A percentile compares a stretch with the other conserved stretches of the same genome.
Conservation (phyloP, 2,113 vertebrate genomes). For the Hippocampus abdominalis region DNA sequence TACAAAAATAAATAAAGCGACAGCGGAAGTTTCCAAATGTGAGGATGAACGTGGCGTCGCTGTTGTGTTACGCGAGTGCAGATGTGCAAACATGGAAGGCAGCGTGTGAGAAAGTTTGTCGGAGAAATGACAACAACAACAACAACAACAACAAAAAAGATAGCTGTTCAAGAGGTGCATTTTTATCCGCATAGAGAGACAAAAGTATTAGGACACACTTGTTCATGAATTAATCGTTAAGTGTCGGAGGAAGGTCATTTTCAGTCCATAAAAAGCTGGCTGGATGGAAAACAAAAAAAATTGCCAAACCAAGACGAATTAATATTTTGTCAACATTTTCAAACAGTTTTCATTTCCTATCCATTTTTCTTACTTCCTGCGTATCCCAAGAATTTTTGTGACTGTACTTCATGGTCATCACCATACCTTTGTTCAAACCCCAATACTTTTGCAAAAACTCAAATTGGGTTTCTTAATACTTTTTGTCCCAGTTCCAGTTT, state of each 20-base stretch:
- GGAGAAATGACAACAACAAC: neutral
- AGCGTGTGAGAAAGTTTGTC: neutral
- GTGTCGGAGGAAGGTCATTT: neutral
- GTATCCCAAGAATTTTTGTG: neutral
- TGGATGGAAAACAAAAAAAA: neutral
- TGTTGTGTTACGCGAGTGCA: neutral
- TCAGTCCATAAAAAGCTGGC: neutral
- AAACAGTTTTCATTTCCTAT: neutral
- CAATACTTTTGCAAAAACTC: too few relatives aligned
- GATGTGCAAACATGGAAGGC: neutral
- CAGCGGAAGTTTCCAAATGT: neutral
- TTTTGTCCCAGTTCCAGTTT: neutral
- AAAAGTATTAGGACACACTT: neutral
- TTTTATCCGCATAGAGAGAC: neutral
- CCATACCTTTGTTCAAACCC: too few relatives aligned
- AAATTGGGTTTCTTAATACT: neutral
- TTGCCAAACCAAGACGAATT: too few relatives aligned
- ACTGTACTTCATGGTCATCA: too few relatives aligned
- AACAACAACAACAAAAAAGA: too few relatives aligned
- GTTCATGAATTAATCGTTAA: neutral
- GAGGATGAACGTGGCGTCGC: neutral
- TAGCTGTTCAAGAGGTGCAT: neutral
- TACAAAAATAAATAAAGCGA: conserved; percentile 15
- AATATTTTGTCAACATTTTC: neutral
- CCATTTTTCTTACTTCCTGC: neutral